Base-by-base conservation (phyloP, 1,140 invertebrate genomes). In the Maconellicoccus hirsutus region DNA sequence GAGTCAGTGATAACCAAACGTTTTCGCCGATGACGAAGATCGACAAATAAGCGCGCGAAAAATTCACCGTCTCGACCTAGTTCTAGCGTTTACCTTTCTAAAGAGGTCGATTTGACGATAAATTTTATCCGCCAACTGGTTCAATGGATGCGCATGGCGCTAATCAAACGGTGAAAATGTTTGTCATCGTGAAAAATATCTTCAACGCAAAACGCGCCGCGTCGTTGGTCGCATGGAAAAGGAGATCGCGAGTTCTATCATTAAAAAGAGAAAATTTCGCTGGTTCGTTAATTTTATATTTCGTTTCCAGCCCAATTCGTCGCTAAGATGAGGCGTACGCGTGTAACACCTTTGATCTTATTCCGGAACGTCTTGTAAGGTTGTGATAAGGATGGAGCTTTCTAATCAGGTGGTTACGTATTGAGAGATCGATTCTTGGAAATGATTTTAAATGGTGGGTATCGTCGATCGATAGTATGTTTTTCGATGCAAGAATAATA, bases 211-310 rank as follows among this genome's bases (percentile, higher is more conserved):
- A 8, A 52, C 6, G 16, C 6, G 42, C 10, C n/a, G 2, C 42
- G 42, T 52, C n/a, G 42, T 14, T 16, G 29, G 29, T 33, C 29
- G 29, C 29, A 33, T 33, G 29, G 29, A 33, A 33, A 33, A 33
- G 3, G 29, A 33, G 29, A 33, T 33, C 29, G 29, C 29, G 12
- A 33, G 29, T 33, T 33, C 29, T 33, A 52, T 52, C 6, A 52
- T 52, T 52, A 52, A 52, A 52, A 52, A 52, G 42, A 52, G 42
- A 52, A 52, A 52, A 52, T 52, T 52, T 52, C 42, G 42, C 42
- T 16, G 42, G 42, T 52, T 52, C 42, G 42, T 52, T 52, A 52
- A 52, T 52, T 33, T 33, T 33, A 6, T 33, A 33, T 33, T 52
- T 52, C 42, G n/a, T 52, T 52, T 19, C 12, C 42, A 52, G 42